A percentile compares a stretch with the other conserved stretches of the same genome.
These are phyloP conservation scores for Malacosoma neustria DNA, from an alignment of 2,888 invertebrate genomes.

Conservation along the genomic window DNA sequence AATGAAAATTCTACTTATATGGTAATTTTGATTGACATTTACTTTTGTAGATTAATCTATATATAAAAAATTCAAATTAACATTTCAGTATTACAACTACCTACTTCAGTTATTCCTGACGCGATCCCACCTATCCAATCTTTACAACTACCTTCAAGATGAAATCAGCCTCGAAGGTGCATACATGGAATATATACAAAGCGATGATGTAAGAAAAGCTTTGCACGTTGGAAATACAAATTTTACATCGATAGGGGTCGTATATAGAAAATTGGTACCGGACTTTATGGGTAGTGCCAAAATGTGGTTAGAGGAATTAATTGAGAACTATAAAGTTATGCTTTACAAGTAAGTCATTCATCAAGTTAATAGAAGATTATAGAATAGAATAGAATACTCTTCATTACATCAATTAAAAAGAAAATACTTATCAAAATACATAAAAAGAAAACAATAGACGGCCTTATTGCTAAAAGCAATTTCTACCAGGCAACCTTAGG, in stretches of 20 bases:
- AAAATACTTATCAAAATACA: too few species aligned
- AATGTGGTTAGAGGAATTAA: slow-evolving; percentile 65
- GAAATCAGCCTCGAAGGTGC: slow-evolving; percentile 48
- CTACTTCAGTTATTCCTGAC: slow-evolving; percentile 54
- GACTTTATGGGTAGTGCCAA: slow-evolving; percentile 76
- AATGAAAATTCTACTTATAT: too few species aligned
- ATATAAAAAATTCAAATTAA: too few species aligned
- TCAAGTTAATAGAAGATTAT: not conserved
- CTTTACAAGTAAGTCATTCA: slow-evolving; percentile 71
- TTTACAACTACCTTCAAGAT: slow-evolving; percentile 67
- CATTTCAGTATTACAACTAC: slow-evolving; percentile 69
- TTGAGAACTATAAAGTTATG: slow-evolving; percentile 73
- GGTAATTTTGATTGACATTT: too few species aligned
- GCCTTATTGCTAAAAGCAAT: too few species aligned
- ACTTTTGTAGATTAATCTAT: too few species aligned
- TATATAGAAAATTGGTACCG: slow-evolving; percentile 62
- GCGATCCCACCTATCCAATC: slow-evolving; percentile 54
- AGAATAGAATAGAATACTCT: not conserved
- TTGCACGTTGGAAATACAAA: slow-evolving; percentile 69
- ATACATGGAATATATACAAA: slow-evolving; percentile 58
- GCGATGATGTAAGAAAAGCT: slow-evolving; percentile 54
- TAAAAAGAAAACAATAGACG: too few species aligned
- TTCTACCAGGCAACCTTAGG: too few species aligned
- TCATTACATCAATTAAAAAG: too few species aligned
- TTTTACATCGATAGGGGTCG: slow-evolving; percentile 65